These are phyloP conservation scores for Potorous gilbertii DNA, from an alignment of 2,797 vertebrate genomes.

Conservation along the genomic window DNA sequence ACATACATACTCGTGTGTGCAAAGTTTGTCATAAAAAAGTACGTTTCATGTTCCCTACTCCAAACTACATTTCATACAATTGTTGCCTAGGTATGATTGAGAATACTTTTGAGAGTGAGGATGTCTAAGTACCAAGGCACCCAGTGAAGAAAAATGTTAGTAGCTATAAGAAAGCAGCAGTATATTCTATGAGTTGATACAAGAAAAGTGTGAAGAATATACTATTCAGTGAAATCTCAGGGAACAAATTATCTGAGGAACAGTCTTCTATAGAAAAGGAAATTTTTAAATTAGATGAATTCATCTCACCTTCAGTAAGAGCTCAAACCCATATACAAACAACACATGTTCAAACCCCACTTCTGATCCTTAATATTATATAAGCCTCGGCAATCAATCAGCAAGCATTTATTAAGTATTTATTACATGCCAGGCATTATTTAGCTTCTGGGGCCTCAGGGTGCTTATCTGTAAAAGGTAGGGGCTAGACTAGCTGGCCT, in stretches of 20 bases:
- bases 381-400: not conserved
- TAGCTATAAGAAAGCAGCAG: not conserved
- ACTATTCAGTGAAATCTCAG: not conserved
- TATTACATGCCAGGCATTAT: not conserved
- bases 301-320: not conserved
- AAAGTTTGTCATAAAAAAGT: not conserved
- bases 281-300: not conserved
- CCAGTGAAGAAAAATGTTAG: not conserved
- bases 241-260: not conserved
- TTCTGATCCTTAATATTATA: not conserved
- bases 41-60: not conserved
- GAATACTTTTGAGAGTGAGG: not conserved
- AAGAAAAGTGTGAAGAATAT: not conserved
- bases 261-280: not conserved
- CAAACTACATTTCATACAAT: not conserved
- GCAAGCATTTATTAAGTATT: not conserved
- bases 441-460: not conserved
- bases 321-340: not conserved
- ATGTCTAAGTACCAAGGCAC: not conserved
- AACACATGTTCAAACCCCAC: not conserved
- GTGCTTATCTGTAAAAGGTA: not conserved
- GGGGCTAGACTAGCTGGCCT: not conserved
- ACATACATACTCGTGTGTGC: not conserved
- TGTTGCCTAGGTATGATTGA: not conserved
- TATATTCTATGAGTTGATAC: not conserved